Base-by-base conservation (phyloP, 2,888 invertebrate genomes). In the Heliconius hortense region DNA sequence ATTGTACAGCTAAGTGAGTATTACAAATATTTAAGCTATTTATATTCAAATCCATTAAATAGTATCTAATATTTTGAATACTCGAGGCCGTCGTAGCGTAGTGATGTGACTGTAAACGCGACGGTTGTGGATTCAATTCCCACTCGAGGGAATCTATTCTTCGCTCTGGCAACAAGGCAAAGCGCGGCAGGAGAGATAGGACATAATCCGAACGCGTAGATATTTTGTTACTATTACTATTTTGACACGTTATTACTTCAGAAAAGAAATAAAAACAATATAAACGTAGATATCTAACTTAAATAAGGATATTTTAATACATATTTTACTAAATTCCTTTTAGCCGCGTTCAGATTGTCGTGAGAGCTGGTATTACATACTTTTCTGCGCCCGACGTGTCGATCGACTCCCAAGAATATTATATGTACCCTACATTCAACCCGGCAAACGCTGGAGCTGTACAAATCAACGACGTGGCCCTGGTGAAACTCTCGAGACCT, bases 1-100 rank as follows among this genome's bases (percentile, higher is more conserved):
- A 69, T 31, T 69, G 69, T 56, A 69, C 69, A 28, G 69, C 69
- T 13, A 53, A 56, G 69, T 69, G 31, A 69, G 56, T 68, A 28
- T 68, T 43, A 35, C 35, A 35, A 35, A 35, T 35, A 35, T 35
- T 35, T 35, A 1, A 35, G 10, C 10, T 35, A 35, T 35, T 10
- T 0, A 35, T 35, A 35, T 35, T 35, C 35, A 35, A 35, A 35
- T 31, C 8, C 8, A 35, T 35, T 35, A 35, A 35, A 35, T 35
- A 31, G 31, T 31, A 31, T 31, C 7, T 31, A 8, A 31, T 31
- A 35, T 35, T 35, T n/a, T 35, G 10, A 35, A 35, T 35, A 35
- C 35, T 35, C 10, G 35, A 35, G 35, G 35, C 35, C 35, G 35
- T 35, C 35, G 35, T 10, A 10, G 35, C 35, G 35, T 35, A 35